phyloP scores from a whole-genome alignment of 2,113 vertebrate species.

The Lates calcarifer region DNA sequence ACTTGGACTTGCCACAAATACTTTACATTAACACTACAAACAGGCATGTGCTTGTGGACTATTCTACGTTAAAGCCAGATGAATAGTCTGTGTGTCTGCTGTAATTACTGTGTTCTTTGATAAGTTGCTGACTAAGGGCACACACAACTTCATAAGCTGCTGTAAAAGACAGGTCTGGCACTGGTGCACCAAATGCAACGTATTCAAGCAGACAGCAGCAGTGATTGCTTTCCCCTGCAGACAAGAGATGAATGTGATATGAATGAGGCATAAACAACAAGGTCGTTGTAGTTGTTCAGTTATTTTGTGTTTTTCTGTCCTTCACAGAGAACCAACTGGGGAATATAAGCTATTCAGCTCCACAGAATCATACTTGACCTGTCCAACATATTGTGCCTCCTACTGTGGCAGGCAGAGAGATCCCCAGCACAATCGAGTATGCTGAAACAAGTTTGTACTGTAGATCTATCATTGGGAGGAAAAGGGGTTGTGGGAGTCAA shows the following conservation, averaged over 20 bases:
- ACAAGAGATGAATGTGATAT: slow-evolving; percentile 11
- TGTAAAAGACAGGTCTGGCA: background rate
- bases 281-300: slow-evolving; percentile 8
- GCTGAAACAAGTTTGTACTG: background rate
- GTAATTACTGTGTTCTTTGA: slow-evolving; percentile 29
- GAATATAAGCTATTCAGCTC: slow-evolving; percentile 23
- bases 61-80: background rate
- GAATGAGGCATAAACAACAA: slow-evolving; percentile 11
- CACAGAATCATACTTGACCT: slow-evolving; percentile 16
- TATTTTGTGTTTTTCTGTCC: slow-evolving; percentile 6
- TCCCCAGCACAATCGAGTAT: background rate
- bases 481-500: background rate
- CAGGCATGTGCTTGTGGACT: background rate
- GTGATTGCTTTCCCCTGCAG: slow-evolving; percentile 17
- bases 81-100: background rate
- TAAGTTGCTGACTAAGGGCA: slow-evolving; percentile 22
- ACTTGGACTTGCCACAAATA: background rate
- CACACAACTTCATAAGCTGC: background rate
- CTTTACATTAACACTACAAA: background rate
- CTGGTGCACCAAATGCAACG: background rate
- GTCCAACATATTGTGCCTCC: slow-evolving; percentile 5
- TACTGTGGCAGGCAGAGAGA: slow-evolving; percentile 7
- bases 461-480: background rate
- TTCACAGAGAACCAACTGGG: background rate
- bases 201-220: slow-evolving; percentile 18